These are phyloP conservation scores for Psilanteris sp. DNA, from an alignment of 1,140 invertebrate species.

Conservation along the genomic window DNA sequence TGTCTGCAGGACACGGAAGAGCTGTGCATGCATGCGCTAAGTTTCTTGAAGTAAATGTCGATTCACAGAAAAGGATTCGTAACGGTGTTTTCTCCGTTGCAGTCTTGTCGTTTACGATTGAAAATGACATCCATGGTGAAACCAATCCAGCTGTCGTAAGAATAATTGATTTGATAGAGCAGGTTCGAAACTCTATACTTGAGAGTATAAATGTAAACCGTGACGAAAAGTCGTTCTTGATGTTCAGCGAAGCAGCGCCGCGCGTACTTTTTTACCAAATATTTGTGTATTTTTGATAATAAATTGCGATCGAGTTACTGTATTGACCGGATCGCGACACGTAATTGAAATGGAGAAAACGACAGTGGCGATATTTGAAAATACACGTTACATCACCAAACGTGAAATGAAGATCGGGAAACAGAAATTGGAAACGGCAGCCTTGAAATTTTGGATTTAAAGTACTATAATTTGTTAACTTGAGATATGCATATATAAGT, in stretches of 20 bases:
- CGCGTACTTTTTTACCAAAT: neutral
- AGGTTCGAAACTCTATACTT: constrained; percentile 33
- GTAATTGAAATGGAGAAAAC: no score
- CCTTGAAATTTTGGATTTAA: no score
- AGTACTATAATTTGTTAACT: constrained; percentile 15
- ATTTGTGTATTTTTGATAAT: constrained; percentile 1
- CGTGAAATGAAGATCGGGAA: no score
- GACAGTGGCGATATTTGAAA: no score
- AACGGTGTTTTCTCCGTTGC: constrained; percentile 42
- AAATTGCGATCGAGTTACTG: no score
- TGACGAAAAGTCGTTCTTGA: constrained; percentile 31
- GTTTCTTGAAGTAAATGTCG: constrained; percentile 24
- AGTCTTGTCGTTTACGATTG: constrained; percentile 45
- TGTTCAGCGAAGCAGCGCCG: constrained; percentile 6
- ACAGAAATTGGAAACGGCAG: no score
- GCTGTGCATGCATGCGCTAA: constrained; percentile 6
- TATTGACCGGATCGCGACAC: no score
- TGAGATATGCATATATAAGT: no score
- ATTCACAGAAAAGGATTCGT: constrained; percentile 31
- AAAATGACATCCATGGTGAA: constrained; percentile 64
- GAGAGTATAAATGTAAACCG: constrained; percentile 24
- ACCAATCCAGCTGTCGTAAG: constrained; percentile 54
- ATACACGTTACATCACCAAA: no score
- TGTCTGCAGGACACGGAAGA: constrained; percentile 4
- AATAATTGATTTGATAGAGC: constrained; percentile 66